Evolutionary conservation across 2,888 invertebrate genomes (phyloP).

Genomic region (Phasia obesa): DNA sequence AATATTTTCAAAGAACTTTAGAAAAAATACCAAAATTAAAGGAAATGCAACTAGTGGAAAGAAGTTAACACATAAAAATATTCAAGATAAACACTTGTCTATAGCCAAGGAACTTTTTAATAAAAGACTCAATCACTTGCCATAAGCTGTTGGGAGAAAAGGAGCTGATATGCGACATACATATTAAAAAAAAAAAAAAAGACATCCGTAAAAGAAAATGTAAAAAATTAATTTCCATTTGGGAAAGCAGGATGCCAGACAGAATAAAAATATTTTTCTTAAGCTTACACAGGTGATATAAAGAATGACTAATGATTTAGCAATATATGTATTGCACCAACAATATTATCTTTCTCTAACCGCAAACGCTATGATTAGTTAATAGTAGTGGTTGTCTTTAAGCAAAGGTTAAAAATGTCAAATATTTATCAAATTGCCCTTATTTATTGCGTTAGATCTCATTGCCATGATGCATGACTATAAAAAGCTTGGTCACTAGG

Average conservation of each 20-base stretch:
- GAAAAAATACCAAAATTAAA: neutral
- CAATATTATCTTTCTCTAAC: too few species aligned
- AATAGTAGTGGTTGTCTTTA: too few species aligned
- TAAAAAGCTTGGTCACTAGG: too few species aligned
- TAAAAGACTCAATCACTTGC: constrained; percentile 51
- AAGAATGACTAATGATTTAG: too few species aligned
- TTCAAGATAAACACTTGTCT: neutral
- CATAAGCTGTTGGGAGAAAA: constrained; percentile 27
- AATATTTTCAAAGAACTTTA: neutral
- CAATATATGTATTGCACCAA: too few species aligned
- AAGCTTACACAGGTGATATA: too few species aligned
- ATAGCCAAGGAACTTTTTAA: constrained; percentile 10
- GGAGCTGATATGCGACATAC: neutral
- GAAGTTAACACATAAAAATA: neutral
- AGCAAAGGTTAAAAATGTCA: too few species aligned
- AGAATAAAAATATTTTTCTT: too few species aligned
- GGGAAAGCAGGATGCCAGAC: neutral
- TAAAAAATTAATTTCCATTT: neutral
- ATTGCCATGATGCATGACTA: too few species aligned
- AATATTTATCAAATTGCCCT: too few species aligned
- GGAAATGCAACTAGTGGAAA: neutral
- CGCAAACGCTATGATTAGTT: too few species aligned
- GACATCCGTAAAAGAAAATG: neutral
- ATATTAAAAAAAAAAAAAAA: constrained; percentile 26
- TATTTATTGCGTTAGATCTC: too few species aligned